These are phyloP conservation scores for Tylochromis polylepis DNA, from an alignment of 2,113 vertebrate species.

Conservation along the genomic window DNA sequence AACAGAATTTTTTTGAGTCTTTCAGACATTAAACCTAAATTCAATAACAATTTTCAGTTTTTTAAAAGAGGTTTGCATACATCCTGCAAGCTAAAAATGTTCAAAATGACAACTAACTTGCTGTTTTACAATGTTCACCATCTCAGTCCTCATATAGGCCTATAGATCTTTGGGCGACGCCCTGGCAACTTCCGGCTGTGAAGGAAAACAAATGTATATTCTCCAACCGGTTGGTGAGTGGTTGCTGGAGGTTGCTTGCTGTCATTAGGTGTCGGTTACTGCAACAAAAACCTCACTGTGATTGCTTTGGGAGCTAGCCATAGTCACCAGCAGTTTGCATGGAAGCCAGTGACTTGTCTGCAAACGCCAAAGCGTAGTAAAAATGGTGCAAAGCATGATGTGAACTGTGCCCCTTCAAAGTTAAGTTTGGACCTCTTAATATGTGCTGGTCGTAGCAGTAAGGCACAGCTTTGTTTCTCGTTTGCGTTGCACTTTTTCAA, in stretches of 20 bases:
- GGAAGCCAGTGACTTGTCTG: not conserved
- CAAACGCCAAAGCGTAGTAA: not conserved
- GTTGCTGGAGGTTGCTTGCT: not conserved
- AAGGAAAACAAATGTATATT: not conserved
- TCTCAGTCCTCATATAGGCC: not conserved
- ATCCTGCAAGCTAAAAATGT: not conserved
- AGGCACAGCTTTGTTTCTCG: too few species aligned
- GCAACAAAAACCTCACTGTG: not conserved
- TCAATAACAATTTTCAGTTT: not conserved
- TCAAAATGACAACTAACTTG: not conserved
- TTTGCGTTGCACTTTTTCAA: not conserved
- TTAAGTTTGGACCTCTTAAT: fast-evolving
- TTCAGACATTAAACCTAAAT: not conserved
- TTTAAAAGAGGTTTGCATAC: not conserved
- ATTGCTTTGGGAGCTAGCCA: not conserved
- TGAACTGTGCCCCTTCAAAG: not conserved
- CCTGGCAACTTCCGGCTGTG: not conserved
- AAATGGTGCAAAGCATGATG: not conserved
- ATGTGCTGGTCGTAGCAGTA: not conserved
- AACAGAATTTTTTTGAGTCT: fast-evolving
- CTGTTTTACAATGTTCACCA: not conserved
- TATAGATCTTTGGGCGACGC: not conserved
- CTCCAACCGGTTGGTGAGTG: not conserved
- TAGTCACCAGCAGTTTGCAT: not conserved
- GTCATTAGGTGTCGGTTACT: not conserved